These are phyloP conservation scores for Micropterix aruncella DNA, from an alignment of 2,888 invertebrate species.

Conservation along the genomic window DNA sequence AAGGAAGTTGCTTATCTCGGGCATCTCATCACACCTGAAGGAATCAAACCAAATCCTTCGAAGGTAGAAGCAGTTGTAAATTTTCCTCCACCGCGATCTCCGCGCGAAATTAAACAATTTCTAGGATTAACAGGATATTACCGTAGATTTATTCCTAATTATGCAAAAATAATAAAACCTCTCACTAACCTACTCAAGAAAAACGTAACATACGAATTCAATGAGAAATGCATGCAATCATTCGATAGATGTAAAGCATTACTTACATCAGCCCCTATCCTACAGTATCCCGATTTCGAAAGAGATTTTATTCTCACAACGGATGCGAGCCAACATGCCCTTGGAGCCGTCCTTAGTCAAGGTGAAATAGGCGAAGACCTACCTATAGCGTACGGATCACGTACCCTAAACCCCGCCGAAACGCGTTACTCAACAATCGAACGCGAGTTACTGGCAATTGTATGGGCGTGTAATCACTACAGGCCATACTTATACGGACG, in stretches of 20 bases:
- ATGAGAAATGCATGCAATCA: conserved; percentile 3
- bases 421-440: conserved; percentile 14
- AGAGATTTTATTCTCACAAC: conserved; percentile 15
- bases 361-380: conserved; percentile 11
- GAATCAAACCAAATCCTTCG: conserved; percentile 12
- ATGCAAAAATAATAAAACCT: conserved; percentile 10
- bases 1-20: conserved; percentile 13
- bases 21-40: conserved; percentile 10
- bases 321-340: conserved; percentile 14
- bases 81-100: conserved; percentile 11
- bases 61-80: conserved; percentile 12
- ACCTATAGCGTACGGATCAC: conserved; percentile 16
- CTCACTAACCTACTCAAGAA: conserved; percentile 3
- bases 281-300: conserved; percentile 16
- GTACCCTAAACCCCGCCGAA: conserved; percentile 15
- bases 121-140: conserved; percentile 17
- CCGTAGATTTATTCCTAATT: conserved; percentile 15
- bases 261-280: conserved; percentile 7
- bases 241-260: conserved; percentile 6
- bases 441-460: conserved; percentile 15
- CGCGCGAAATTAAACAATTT: conserved; percentile 13
- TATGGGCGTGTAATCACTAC: conserved; percentile 14
- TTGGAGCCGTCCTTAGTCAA: conserved; percentile 15
- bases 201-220: conserved; percentile 1
- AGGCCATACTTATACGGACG: conserved; percentile 16